Evolutionary conservation across 2,113 vertebrate genomes (phyloP), one percentile per base, ranked within the genome.

Genomic region (Lagenorhynchus albirostris): DNA sequence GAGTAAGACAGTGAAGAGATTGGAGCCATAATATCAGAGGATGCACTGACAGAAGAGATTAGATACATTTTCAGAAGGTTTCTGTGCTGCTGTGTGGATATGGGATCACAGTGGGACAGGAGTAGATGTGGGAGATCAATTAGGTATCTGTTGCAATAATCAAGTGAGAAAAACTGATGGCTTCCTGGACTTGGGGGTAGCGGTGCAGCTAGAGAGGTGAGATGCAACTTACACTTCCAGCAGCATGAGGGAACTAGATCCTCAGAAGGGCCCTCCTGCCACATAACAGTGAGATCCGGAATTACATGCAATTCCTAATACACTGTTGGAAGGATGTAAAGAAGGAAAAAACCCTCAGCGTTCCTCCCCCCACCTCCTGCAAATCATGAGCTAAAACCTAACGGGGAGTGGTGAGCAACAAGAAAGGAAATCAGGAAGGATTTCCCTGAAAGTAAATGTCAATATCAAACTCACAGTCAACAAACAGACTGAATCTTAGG

Each of bases 321-420:
- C 41, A 3, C 25, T 29, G 33, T 31, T 71, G 44, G n/a, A 70
- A 2, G 26, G 41, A 58, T 36, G 41, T 36, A 62, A 71, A 76
- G 86, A 53, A 92, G 41, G 33, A 38, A 47, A 47, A 47, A 26
- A 1, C 0, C 11, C 55, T 60, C 26, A 20, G 33, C 8, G 20
- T 55, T 77, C 38, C 41, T 26, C 80, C 36, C 26, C 10, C 8
- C 0, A 0, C 1, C n/a, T 26, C 21, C 1, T 1, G 47, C 20
- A 18, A 33, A 0, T 60, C 71, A 65, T 8, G 70, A 44, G 17
- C 58, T 67, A 25, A 81, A 81, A 63, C 62, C 36, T 62, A 67
- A 47, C 29, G 18, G 67, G 79, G 53, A 33, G 29, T 17, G 38
- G 33, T 11, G 25, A 20, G 2, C 25, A 20, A 2, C 31, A 53